Evolutionary conservation across 1,140 invertebrate genomes (phyloP), one percentile per base, ranked within the genome.

Genomic region (roundworm (Caenorhabditis elegans)): DNA sequence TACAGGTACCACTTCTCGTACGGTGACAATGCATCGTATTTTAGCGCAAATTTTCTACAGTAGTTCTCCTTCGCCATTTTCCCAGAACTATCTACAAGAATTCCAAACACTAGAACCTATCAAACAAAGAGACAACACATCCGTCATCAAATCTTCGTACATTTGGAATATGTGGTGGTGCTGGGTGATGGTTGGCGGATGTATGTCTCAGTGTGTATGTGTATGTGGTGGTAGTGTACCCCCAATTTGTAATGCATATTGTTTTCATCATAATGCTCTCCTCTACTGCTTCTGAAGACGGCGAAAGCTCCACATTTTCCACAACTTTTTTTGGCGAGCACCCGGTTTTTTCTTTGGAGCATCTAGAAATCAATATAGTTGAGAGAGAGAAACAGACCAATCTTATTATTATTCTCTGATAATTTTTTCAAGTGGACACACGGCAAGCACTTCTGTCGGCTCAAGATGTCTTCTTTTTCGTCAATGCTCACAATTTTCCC

Each of bases 201-300:
- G 60, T 19, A 22, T 31, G 53, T 34, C 26, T 60, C n/a, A 11
- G 17, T 60, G 53, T 34, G 28, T 31, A 22, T 31, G 26, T 60
- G 53, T 24, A 22, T 26, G n/a, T n/a, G n/a, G n/a, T n/a, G n/a
- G n/a, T n/a, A n/a, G n/a, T n/a, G n/a, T n/a, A n/a, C n/a, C n/a
- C 60, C 34, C 60, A 70, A 70, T 70, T 70, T 70, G 60, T 70
- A 70, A 70, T 70, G 60, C 60, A 70, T 70, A 70, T 70, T 70
- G 60, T 70, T 70, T 70, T 70, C 60, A 70, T 70, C 60, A 70
- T 70, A 70, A 70, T 39, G 60, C 60, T 70, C 60, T 43, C 39
- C 15, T 43, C 34, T 39, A 4, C 60, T 3, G 26, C 53, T 60
- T 28, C 31, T 70, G 17, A 70, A 39, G 34, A 70, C n/a, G n/a